Percentiles rank a stretch among this genome's conserved stretches.
These are phyloP conservation scores for Tetramorium parvispinum DNA, from an alignment of 1,140 invertebrate species.

Conservation along the genomic window DNA sequence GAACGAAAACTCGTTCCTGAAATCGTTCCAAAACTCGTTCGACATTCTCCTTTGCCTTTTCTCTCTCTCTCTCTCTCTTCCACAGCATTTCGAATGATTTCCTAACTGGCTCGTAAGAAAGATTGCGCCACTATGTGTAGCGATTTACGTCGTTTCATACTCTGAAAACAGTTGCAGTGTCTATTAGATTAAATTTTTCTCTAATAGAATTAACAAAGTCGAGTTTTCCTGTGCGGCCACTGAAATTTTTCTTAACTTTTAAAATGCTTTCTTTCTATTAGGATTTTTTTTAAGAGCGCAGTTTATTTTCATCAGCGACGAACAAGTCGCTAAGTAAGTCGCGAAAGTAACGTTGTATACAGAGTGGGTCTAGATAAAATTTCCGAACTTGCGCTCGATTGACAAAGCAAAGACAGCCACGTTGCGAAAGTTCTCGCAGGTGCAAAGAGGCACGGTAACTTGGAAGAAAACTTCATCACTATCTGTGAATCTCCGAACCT, in stretches of 20 bases:
- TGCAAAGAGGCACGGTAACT: slow-evolving; percentile 45
- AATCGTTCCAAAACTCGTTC: slow-evolving; percentile 51
- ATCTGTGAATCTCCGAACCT: slow-evolving; percentile 26
- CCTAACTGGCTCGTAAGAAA: slow-evolving; percentile 18
- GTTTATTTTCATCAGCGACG: slow-evolving; percentile 18
- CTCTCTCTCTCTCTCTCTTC: neutral
- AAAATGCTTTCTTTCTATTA: neutral
- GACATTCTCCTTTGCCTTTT: neutral
- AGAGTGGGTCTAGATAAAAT: slow-evolving; percentile 39
- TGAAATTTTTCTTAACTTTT: slow-evolving; percentile 1
- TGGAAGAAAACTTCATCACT: slow-evolving; percentile 19
- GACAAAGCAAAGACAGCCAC: slow-evolving; percentile 45
- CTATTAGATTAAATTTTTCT: neutral
- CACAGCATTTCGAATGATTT: slow-evolving; percentile 36
- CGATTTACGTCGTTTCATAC: slow-evolving; percentile 6
- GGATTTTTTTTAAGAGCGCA: neutral
- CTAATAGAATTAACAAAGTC: slow-evolving; percentile 3
- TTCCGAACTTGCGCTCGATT: slow-evolving; percentile 40
- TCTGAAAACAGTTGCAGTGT: neutral
- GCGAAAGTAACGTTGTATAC: slow-evolving; percentile 23
- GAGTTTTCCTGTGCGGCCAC: neutral
- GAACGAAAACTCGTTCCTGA: slow-evolving; percentile 37
- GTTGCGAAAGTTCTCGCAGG: slow-evolving; percentile 36
- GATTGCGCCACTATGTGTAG: neutral
- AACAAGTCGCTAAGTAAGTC: slow-evolving; percentile 40